Conservation (phyloP, 1,140 invertebrate species). For the Drosophila tsacasi region DNA sequence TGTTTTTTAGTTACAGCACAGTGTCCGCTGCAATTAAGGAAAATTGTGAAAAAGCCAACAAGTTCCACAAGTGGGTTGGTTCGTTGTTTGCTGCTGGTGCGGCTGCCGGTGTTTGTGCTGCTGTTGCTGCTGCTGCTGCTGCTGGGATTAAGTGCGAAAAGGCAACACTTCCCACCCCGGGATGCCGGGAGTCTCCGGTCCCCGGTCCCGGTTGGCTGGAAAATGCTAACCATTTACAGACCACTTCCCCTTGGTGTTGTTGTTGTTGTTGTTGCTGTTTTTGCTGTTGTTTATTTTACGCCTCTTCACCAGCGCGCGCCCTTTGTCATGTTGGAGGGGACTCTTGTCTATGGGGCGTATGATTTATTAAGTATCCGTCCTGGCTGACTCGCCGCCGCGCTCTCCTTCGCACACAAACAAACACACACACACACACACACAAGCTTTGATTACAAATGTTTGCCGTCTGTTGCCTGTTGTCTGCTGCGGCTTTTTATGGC, state of each 20-base stretch:
- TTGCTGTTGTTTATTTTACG: conserved; percentile 17
- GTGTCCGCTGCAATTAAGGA: conserved; percentile 74
- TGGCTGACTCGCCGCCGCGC: conserved; percentile 53
- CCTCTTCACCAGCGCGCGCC: conserved; percentile 16
- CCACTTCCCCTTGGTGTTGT: conserved; percentile 12
- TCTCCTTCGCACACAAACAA: conserved; percentile 3
- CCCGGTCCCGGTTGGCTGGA: conserved; percentile 42
- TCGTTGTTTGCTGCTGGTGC: conserved; percentile 9
- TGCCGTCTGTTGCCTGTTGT: conserved; percentile 52
- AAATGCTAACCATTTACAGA: conserved; percentile 70
- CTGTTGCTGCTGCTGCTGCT: neutral
- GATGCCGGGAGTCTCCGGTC: conserved; percentile 19
- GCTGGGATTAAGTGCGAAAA: conserved; percentile 65
- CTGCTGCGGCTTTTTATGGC: conserved; percentile 73
- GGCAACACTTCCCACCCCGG: conserved; percentile 40
- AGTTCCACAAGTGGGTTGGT: conserved; percentile 73
- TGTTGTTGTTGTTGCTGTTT: conserved; percentile 3
- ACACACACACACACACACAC: conserved; percentile 6
- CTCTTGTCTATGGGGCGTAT: conserved; percentile 66
- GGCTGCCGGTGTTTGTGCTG: neutral
- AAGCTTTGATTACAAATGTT: conserved; percentile 70
- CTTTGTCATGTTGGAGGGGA: conserved; percentile 24
- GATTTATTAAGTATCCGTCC: conserved; percentile 76
- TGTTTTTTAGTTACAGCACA: conserved; percentile 35
- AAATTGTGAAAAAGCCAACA: conserved; percentile 73